These are phyloP conservation scores for Petrophora chlorosata DNA, from an alignment of 2,888 invertebrate genomes.

Conservation along the genomic window DNA sequence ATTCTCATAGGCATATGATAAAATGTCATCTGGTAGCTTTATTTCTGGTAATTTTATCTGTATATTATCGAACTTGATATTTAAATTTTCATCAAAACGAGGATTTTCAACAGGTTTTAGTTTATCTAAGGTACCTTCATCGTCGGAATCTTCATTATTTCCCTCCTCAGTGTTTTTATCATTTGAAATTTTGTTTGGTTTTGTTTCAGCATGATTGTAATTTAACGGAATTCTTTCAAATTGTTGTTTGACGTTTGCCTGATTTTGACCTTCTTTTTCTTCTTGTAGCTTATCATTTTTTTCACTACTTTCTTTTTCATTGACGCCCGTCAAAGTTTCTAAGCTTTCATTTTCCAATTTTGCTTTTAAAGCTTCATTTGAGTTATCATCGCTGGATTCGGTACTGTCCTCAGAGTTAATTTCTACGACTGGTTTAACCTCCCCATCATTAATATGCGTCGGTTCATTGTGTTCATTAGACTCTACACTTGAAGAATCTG, in stretches of 20 bases:
- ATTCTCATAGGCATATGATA: slow-evolving; percentile 59
- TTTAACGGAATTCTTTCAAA: slow-evolving; percentile 76
- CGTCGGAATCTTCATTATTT: slow-evolving; percentile 38
- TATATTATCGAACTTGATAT: slow-evolving; percentile 70
- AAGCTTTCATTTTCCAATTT: slow-evolving; percentile 46
- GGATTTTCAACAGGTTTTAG: too few relatives aligned
- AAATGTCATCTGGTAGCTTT: slow-evolving; percentile 74
- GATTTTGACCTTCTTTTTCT: slow-evolving; percentile 34
- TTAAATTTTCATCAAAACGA: slow-evolving; percentile 66
- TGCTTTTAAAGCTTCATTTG: slow-evolving; percentile 37
- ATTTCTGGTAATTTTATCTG: slow-evolving; percentile 75
- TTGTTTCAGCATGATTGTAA: slow-evolving; percentile 59
- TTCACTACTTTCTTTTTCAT: slow-evolving; percentile 38
- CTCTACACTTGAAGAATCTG: slow-evolving; percentile 35
- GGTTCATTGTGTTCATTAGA: slow-evolving; percentile 43
- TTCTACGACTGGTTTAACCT: slow-evolving; percentile 74
- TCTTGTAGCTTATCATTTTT: slow-evolving; percentile 44
- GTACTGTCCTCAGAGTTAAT: slow-evolving; percentile 56
- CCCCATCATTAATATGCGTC: slow-evolving; percentile 62
- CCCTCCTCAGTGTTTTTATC: slow-evolving; percentile 33
- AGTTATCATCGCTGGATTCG: slow-evolving; percentile 48
- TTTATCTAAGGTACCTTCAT: slow-evolving; percentile 55
- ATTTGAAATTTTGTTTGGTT: slow-evolving; percentile 23
- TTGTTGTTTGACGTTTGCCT: slow-evolving; percentile 66
- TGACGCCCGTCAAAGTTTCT: slow-evolving; percentile 50